Conservation (phyloP, 2,797 vertebrate genomes). For the Alectoris magna region DNA sequence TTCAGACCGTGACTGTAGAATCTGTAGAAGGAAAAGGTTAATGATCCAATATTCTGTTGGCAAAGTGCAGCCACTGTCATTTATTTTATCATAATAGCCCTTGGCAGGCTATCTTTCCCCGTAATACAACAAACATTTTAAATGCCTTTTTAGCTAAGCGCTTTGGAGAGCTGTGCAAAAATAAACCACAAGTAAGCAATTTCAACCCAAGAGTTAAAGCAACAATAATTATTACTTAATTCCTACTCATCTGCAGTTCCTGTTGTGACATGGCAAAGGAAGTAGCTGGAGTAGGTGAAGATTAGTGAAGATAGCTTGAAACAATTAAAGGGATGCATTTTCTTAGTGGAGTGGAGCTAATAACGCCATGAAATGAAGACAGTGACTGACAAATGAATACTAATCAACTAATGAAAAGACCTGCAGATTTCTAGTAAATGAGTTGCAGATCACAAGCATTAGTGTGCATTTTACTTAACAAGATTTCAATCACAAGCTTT, state of each 20-base stretch:
- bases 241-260: constrained; percentile 1
- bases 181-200: constrained; percentile 28
- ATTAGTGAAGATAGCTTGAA: no score
- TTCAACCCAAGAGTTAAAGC: constrained; percentile 38
- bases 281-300: not conserved
- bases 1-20: not conserved
- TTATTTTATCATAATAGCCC: constrained; percentile 51
- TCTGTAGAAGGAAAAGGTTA: constrained; percentile 38
- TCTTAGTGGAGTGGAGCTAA: not conserved
- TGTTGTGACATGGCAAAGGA: not conserved
- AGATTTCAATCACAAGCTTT: not conserved
- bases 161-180: constrained; percentile 25
- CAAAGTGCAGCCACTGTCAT: constrained; percentile 19
- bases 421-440: not conserved
- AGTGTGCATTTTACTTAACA: not conserved
- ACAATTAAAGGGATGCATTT: not conserved
- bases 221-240: constrained; percentile 3
- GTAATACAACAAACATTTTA: constrained; percentile 36
- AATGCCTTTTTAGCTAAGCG: constrained; percentile 45
- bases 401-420: constrained; percentile 20
- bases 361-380: not conserved
- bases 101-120: constrained; percentile 50
- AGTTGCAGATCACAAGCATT: not conserved
- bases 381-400: not conserved
- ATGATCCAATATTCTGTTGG: constrained; percentile 24